Base-by-base conservation (phyloP, 2,888 invertebrate species). In the Caenorhabditis zanzibari region DNA sequence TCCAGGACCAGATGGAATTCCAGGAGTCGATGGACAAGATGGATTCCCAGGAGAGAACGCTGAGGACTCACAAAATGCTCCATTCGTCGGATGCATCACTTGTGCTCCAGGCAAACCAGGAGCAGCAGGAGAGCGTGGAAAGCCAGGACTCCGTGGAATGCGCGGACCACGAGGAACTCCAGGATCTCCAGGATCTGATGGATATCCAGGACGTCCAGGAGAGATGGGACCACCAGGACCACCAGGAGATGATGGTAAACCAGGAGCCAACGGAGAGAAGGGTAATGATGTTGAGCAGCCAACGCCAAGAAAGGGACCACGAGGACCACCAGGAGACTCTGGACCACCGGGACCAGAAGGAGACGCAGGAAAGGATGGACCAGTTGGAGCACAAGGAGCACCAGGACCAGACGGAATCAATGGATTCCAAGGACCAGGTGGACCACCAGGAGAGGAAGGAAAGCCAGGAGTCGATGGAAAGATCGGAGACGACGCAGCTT, bases 101-200 rank as follows among this genome's bases (percentile, higher is more conserved):
- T 88, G 88, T 38, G 85, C 86, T 38, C 85, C 88, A 24, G 88
- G 88, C 12, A 88, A 86, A 63, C 86, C 86, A 54, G 88, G 88
- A 81, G 54, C 81, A 24, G 44, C 84, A 24, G 88, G 87, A 86
- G 86, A 86, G 59, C 77, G 76, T 24, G 87, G 88, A 84, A 86
- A 88, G 79, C 88, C 88, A 10, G 88, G 88, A 68, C 80, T 86
- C 1, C 82, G 88, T 44, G 88, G 88, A 83, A 88, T 88, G 88
- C 85, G 88, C 54, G 88, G 88, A 82, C 81, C 83, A 71, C 81
- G 86, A 35, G 86, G 86, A 79, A 83, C 81, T n/a, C 49, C 73
- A 32, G 86, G 86, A 63, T 72, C 74, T 2, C 85, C 86, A 59
- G 86, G 86, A 72, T 66, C 71, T 52, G 86, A 87, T 52, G 86